These are phyloP conservation scores for Gastrophysa polygoni DNA, from an alignment of 2,888 invertebrate genomes.

Conservation along the genomic window DNA sequence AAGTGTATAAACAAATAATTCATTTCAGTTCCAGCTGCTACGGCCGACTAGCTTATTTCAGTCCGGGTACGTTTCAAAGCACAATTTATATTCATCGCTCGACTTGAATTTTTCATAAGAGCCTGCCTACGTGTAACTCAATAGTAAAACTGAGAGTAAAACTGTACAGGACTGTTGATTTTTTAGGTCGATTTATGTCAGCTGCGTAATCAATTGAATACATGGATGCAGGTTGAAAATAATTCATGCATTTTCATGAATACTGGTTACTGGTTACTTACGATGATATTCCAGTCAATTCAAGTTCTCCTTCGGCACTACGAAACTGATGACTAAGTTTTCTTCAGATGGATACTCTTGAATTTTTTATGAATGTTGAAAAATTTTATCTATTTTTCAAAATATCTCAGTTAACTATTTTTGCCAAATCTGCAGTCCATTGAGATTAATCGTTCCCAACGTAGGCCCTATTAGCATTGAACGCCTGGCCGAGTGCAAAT, in stretches of 20 bases:
- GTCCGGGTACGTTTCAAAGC: not conserved
- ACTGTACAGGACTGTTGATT: not conserved
- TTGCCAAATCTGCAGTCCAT: not conserved
- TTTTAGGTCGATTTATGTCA: constrained; percentile 24
- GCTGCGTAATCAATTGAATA: constrained; percentile 18
- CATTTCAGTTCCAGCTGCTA: not conserved
- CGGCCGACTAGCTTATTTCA: no score
- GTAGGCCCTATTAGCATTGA: no score
- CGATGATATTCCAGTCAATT: no score
- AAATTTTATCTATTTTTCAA: no score
- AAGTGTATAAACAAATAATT: not conserved
- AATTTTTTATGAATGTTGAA: no score
- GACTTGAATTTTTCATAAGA: constrained; percentile 19
- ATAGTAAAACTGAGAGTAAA: not conserved
- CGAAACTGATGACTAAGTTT: no score
- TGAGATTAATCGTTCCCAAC: not conserved
- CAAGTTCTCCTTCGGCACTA: no score
- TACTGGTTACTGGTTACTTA: no score
- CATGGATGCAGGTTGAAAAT: constrained; percentile 10
- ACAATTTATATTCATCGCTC: constrained; percentile 21
- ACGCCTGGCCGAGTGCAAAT: no score
- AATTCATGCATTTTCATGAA: no score
- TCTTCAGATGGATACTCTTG: no score
- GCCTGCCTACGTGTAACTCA: not conserved
- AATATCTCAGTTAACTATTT: not conserved